phyloP scores from a whole-genome alignment of 2,113 vertebrate species.

The Vombatus ursinus region DNA sequence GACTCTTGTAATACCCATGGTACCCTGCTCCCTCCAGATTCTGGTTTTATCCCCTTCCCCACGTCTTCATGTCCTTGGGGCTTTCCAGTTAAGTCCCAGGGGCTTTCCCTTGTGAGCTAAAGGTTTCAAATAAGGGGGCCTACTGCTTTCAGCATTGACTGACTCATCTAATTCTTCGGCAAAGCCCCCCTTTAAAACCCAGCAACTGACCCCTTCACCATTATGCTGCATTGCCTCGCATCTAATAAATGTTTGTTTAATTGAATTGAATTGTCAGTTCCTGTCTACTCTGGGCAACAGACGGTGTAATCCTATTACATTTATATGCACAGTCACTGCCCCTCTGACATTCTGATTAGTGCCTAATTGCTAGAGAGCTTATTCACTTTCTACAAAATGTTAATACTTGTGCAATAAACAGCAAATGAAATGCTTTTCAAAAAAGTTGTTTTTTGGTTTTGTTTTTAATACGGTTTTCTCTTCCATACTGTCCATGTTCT shows the following conservation, averaged over 20 bases:
- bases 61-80: background rate
- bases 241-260: slow-evolving; percentile 3
- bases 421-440: background rate
- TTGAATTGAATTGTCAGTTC: background rate
- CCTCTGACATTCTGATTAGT: background rate
- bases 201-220: background rate
- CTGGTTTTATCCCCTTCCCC: background rate
- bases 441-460: background rate
- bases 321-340: background rate
- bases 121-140: background rate
- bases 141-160: background rate
- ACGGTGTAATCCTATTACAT: background rate
- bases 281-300: background rate
- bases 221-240: background rate
- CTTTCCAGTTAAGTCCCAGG: background rate
- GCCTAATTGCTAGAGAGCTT: background rate
- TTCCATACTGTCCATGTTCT: background rate
- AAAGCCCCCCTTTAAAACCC: background rate
- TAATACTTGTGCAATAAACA: background rate
- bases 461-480: background rate
- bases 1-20: background rate
- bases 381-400: background rate
- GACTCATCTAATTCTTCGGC: background rate
- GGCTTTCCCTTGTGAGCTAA: background rate
- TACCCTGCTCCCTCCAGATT: background rate